A percentile compares a stretch with the other conserved stretches of the same genome.
Conservation (phyloP, 2,888 invertebrate genomes). For the Lasioglossum calceatum region DNA sequence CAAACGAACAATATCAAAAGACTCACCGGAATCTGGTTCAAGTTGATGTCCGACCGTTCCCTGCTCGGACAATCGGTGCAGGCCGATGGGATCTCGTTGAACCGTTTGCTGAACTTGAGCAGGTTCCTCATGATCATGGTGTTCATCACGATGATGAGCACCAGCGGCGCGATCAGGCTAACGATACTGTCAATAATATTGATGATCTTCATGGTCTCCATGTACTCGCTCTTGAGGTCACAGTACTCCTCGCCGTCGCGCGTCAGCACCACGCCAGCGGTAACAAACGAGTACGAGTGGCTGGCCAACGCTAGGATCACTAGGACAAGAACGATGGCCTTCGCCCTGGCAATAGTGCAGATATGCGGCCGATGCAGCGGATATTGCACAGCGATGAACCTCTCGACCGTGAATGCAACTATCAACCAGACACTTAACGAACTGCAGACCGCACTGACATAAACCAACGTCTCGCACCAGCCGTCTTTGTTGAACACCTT, state of each 20-base stretch:
- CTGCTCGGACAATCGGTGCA: slow-evolving; percentile 79
- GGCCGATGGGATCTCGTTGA: slow-evolving; percentile 79
- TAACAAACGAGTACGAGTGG: slow-evolving; percentile 84
- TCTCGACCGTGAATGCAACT: slow-evolving; percentile 89
- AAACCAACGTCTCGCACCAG: slow-evolving; percentile 86
- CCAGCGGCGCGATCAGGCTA: slow-evolving; percentile 87
- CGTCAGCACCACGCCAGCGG: slow-evolving; percentile 82
- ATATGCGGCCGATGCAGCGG: slow-evolving; percentile 87
- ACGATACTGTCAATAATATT: slow-evolving; percentile 87
- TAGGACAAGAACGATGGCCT: slow-evolving; percentile 85
- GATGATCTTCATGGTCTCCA: slow-evolving; percentile 85
- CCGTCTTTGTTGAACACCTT: slow-evolving; percentile 86
- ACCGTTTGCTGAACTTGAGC: slow-evolving; percentile 84
- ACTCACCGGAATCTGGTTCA: slow-evolving; percentile 84
- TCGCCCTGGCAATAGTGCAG: slow-evolving; percentile 87
- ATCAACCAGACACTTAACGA: slow-evolving; percentile 89
- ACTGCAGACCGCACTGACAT: slow-evolving; percentile 86
- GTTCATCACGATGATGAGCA: slow-evolving; percentile 88
- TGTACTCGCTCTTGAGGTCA: slow-evolving; percentile 85
- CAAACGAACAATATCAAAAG: background rate
- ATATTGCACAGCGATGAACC: slow-evolving; percentile 89
- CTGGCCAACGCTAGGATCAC: slow-evolving; percentile 83
- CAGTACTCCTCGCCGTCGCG: slow-evolving; percentile 83
- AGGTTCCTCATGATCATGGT: slow-evolving; percentile 87
- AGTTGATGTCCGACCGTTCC: slow-evolving; percentile 83